Base-by-base conservation (phyloP, 2,888 invertebrate genomes). In the Lasius fuliginosus region DNA sequence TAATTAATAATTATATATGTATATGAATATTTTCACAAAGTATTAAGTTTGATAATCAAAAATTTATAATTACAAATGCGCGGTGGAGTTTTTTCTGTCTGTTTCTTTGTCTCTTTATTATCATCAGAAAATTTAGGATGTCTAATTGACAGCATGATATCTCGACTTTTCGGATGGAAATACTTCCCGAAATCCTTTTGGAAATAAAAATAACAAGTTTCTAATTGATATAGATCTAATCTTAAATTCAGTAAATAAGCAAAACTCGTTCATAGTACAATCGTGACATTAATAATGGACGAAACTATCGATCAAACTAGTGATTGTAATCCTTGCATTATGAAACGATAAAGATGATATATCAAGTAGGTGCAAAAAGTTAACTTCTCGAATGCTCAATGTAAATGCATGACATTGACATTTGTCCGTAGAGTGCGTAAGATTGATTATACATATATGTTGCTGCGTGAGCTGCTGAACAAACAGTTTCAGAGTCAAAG, bases 371-470 rank as follows among this genome's bases (percentile, higher is more conserved):
- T 18, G 40, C 18, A 73, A 73, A 73, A 69, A 71, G 6, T 49
- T 49, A 56, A 68, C 49, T 53, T 36, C 27, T 40, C 27, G 27
- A 73, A 60, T 74, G 62, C 46, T n/a, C 42, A 62, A 62, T 74
- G 62, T 42, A 30, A 53, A 4, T 60, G 5, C 9, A 30, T 74
- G 62, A 74, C 30, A 74, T 62, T 74, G 74, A 23, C n/a, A 18
- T 74, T 60, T 74, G 62, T 74, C 30, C 30, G 62, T 60, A 60
- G 74, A 74, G n/a, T n/a, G 18, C n/a, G 12, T 30, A 74, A 74
- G 42, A 74, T 73, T 73, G n/a, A 74, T 74, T 62, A 42, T 9
- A 5, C n/a, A 60, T 8, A 5, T 30, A 74, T 8, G n/a, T n/a
- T 53, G 8, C 42, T 40, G n/a, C n/a, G n/a, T n/a, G n/a, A n/a